Conservation (phyloP, 2,113 vertebrate genomes). For the Pluvialis apricaria region DNA sequence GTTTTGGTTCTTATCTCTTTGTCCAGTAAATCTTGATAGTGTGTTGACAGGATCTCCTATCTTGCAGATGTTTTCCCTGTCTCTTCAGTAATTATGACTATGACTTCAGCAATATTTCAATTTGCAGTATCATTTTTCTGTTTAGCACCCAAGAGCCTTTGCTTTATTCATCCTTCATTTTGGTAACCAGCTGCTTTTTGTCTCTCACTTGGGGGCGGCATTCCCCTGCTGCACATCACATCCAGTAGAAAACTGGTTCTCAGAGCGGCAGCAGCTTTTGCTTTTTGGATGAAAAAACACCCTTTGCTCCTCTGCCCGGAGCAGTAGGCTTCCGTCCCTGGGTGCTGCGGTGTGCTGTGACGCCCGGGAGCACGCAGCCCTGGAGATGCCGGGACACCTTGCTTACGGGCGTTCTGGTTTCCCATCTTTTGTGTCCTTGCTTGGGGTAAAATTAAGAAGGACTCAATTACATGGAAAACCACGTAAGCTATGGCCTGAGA, state of each 20-base stretch:
- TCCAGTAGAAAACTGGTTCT: neutral
- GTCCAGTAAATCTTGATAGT: neutral
- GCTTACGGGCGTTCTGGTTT: neutral
- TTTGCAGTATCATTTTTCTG: neutral
- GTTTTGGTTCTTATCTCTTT: constrained; percentile 17
- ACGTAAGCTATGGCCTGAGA: neutral
- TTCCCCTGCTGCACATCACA: constrained; percentile 11
- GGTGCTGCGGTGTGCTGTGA: neutral
- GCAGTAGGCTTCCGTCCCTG: neutral
- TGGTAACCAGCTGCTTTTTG: constrained; percentile 7
- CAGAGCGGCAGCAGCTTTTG: neutral
- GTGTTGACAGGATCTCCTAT: neutral
- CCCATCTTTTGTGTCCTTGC: neutral
- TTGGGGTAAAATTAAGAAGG: neutral
- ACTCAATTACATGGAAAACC: neutral
- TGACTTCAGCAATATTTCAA: neutral
- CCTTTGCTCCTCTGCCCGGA: neutral
- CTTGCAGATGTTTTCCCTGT: neutral
- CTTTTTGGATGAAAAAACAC: neutral
- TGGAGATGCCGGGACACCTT: neutral
- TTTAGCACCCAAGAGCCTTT: neutral
- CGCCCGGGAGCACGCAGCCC: neutral
- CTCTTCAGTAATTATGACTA: neutral
- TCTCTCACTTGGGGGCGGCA: constrained; percentile 50
- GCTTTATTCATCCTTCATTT: neutral